A percentile compares a stretch with the other conserved stretches of the same genome.
Conservation (phyloP, 30 jellyfish, hydroid and myxozoan species). For the Aurelia coerulea region DNA sequence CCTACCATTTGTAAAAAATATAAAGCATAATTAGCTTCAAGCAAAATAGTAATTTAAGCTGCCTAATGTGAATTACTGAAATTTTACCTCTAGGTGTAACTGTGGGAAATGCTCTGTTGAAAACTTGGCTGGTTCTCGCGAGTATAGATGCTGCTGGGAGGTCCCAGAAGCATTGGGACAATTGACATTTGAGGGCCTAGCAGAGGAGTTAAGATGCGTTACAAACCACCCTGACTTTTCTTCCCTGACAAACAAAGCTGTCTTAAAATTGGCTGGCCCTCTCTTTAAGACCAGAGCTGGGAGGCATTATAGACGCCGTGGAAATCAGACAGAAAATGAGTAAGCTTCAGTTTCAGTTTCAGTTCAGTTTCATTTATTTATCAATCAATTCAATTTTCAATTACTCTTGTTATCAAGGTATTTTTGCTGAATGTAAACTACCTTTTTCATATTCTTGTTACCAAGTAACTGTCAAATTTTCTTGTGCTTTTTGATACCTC, state of each 20-base stretch:
- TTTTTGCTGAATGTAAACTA: too few species aligned
- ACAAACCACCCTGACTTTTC: not conserved
- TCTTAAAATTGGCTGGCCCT: not conserved
- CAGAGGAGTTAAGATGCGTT: not conserved
- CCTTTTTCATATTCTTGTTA: too few species aligned
- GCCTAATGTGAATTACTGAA: not conserved
- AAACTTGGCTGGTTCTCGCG: not conserved
- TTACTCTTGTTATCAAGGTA: too few species aligned
- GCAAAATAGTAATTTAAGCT: not conserved
- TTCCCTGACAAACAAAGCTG: not conserved
- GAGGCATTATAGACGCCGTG: not conserved
- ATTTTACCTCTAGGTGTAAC: slow-evolving; percentile 13
- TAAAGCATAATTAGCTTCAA: not conserved
- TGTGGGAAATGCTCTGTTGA: slow-evolving; percentile 15
- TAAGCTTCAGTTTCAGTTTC: too few species aligned
- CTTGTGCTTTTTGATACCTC: too few species aligned
- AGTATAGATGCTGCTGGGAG: slow-evolving; percentile 31
- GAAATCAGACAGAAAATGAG: not conserved
- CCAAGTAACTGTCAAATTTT: too few species aligned
- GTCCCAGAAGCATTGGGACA: slow-evolving; percentile 19
- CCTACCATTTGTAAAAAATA: not conserved
- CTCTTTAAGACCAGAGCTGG: not conserved
- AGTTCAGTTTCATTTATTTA: too few species aligned
- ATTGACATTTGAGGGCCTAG: not conserved
- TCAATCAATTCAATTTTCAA: not conserved